Evolutionary conservation across 2,113 vertebrate species (phyloP).

Genomic region (Smithornis capensis): DNA sequence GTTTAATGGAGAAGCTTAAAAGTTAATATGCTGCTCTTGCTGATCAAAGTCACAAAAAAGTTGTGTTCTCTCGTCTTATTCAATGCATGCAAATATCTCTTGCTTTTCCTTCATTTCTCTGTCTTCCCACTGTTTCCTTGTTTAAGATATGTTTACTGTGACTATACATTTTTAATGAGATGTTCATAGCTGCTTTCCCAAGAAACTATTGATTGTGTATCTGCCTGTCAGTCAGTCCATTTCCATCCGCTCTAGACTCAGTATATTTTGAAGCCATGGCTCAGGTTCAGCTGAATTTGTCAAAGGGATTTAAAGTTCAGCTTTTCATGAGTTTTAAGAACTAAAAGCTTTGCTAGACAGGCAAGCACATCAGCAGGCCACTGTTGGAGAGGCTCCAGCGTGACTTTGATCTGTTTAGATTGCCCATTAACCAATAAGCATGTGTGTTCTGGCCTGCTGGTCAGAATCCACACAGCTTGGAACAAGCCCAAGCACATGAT

Average conservation of each 20-base stretch:
- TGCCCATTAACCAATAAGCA: neutral
- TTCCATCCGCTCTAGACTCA: neutral
- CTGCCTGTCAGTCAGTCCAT: neutral
- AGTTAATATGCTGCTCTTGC: neutral
- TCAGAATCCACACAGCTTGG: constrained; percentile 1
- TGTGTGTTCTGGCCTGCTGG: neutral
- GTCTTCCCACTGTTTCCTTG: neutral
- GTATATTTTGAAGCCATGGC: neutral
- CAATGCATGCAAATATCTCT: neutral
- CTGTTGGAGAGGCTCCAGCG: neutral
- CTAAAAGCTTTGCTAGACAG: neutral
- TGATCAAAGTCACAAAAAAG: neutral
- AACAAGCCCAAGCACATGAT: constrained; percentile 7
- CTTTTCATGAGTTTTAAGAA: neutral
- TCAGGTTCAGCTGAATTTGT: neutral
- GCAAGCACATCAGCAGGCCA: neutral
- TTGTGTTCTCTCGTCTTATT: neutral
- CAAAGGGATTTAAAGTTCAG: neutral
- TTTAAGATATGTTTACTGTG: neutral
- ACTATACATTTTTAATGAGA: neutral
- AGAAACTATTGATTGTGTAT: neutral
- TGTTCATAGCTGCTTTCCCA: neutral
- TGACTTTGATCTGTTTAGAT: neutral
- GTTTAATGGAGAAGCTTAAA: neutral
- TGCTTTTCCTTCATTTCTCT: neutral